phyloP scores from a whole-genome alignment of 1,140 invertebrate species.

The Pentalonia nigronervosa region DNA sequence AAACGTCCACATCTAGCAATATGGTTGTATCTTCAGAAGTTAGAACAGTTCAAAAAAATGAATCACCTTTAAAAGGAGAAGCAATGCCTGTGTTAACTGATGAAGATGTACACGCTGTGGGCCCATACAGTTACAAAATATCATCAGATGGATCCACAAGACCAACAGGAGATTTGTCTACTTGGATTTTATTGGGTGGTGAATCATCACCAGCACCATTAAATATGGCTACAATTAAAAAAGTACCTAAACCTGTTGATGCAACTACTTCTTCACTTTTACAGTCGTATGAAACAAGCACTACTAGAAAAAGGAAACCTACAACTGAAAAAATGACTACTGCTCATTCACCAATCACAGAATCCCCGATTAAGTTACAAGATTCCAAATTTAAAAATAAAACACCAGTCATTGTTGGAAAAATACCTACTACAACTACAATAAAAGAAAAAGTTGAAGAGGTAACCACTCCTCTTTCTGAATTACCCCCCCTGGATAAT shows the following conservation, averaged over 20 bases:
- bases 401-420: conserved; percentile 62
- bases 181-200: conserved; percentile 75
- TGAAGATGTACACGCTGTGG: conserved; percentile 62
- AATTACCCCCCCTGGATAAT: conserved; percentile 40
- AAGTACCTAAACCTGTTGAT: conserved; percentile 60
- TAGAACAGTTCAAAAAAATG: conserved; percentile 71
- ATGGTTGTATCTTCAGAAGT: conserved; percentile 66
- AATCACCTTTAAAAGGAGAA: conserved; percentile 65
- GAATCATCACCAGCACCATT: conserved; percentile 64
- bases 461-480: conserved; percentile 57
- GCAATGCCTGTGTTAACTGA: conserved; percentile 69
- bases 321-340: conserved; percentile 50
- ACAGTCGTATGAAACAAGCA: conserved; percentile 30
- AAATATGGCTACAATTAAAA: conserved; percentile 62
- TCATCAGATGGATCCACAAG: conserved; percentile 62
- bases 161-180: conserved; percentile 62
- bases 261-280: conserved; percentile 28
- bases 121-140: conserved; percentile 63
- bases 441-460: conserved; percentile 59
- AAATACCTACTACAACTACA: conserved; percentile 60
- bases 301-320: conserved; percentile 45
- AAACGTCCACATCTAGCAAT: conserved; percentile 60
- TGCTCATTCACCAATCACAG: conserved; percentile 24
- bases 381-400: conserved; percentile 63
- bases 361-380: conserved; percentile 59